Evolutionary conservation across 2,113 vertebrate genomes (phyloP).

Genomic region (Toxostoma redivivum): DNA sequence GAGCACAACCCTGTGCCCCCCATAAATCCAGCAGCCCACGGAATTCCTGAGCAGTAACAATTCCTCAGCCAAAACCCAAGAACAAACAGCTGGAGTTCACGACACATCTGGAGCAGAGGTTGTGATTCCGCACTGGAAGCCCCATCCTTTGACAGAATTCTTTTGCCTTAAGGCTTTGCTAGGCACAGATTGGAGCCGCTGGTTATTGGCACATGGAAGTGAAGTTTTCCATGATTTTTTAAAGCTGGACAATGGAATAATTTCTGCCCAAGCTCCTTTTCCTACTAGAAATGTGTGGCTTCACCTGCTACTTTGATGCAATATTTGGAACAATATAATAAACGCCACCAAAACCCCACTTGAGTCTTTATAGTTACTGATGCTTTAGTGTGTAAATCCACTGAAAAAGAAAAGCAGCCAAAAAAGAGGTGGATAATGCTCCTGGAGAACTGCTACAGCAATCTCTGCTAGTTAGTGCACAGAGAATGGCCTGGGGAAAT

Average conservation of each 20-base stretch:
- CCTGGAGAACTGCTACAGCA: not conserved
- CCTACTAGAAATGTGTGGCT: not conserved
- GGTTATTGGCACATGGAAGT: not conserved
- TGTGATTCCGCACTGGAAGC: rapidly evolving
- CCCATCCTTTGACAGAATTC: not conserved
- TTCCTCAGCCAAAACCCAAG: not conserved
- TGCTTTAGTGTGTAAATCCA: not conserved
- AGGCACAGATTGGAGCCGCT: rapidly evolving
- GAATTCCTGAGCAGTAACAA: not conserved
- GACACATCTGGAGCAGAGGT: not conserved
- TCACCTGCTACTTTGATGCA: not conserved
- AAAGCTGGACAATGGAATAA: not conserved
- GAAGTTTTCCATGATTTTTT: not conserved
- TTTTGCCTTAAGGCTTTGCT: not conserved
- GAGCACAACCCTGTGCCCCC: not conserved
- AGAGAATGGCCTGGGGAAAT: not conserved
- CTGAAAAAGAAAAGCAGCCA: not conserved
- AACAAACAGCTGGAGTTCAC: not conserved
- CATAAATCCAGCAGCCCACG: rapidly evolving
- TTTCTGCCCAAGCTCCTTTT: not conserved
- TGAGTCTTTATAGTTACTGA: not conserved
- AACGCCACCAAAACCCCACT: not conserved
- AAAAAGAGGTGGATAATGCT: not conserved
- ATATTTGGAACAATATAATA: not conserved
- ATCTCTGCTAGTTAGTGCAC: not conserved